phyloP scores from a whole-genome alignment of 2,888 invertebrate genomes.

The Orthonevra nobilis region DNA sequence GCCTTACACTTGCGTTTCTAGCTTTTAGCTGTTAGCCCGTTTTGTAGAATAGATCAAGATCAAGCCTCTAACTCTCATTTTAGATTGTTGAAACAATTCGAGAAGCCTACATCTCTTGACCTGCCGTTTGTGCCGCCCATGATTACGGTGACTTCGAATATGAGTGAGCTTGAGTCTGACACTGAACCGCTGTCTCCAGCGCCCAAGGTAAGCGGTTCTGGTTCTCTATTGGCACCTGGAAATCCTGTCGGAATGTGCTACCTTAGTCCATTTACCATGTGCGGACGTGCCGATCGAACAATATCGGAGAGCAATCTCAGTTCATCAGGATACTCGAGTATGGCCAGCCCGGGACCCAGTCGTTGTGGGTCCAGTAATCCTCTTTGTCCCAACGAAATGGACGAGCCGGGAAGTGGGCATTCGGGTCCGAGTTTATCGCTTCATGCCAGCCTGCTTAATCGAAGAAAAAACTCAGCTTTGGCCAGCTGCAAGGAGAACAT shows the following conservation, averaged over 20 bases:
- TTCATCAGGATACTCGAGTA: constrained; percentile 91
- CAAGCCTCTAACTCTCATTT: constrained; percentile 70
- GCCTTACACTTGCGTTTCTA: constrained; percentile 27
- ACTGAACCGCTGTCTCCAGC: constrained; percentile 85
- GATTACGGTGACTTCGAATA: constrained; percentile 88
- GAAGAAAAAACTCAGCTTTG: constrained; percentile 84
- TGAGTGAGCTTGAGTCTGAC: constrained; percentile 88
- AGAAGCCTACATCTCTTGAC: constrained; percentile 83
- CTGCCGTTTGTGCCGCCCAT: constrained; percentile 85
- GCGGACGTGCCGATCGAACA: constrained; percentile 86
- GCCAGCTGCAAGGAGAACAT: constrained; percentile 82
- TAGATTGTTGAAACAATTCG: constrained; percentile 84
- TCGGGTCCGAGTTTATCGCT: constrained; percentile 73
- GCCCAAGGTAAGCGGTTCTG: constrained; percentile 81
- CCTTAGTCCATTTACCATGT: constrained; percentile 89
- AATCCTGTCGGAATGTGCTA: constrained; percentile 84
- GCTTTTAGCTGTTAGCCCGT: constrained; percentile 12
- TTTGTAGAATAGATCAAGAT: constrained; percentile 40
- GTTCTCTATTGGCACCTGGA: constrained; percentile 76
- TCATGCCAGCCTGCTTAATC: constrained; percentile 80
- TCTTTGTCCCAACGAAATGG: constrained; percentile 87
- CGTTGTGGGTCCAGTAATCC: constrained; percentile 91
- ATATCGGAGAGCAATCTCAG: constrained; percentile 92
- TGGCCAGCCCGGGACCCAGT: constrained; percentile 91
- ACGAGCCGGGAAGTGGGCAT: constrained; percentile 84